Conservation (phyloP, 2,113 vertebrate genomes). For the Caranx melampygus region DNA sequence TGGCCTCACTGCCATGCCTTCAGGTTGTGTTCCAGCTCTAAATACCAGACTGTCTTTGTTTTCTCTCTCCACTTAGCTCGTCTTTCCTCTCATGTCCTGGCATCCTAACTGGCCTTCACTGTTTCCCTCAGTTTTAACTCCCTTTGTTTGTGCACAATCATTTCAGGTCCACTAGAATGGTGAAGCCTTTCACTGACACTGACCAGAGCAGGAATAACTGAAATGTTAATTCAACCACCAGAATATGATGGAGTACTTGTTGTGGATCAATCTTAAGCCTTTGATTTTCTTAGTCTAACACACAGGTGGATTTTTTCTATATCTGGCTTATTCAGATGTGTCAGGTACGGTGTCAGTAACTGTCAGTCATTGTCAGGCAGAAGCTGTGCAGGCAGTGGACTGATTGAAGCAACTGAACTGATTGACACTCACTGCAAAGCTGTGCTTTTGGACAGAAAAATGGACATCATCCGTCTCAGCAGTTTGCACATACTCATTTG, state of each 20-base stretch:
- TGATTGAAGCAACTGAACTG: background rate
- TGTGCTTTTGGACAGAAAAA: conserved; percentile 16
- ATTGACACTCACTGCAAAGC: conserved; percentile 28
- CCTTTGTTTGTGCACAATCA: background rate
- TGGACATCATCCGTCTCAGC: conserved; percentile 8
- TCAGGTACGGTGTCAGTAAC: background rate
- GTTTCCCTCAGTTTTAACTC: background rate
- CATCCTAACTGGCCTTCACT: background rate
- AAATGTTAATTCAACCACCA: conserved; percentile 6
- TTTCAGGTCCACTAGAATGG: background rate
- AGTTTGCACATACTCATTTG: conserved; percentile 31
- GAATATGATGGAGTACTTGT: background rate
- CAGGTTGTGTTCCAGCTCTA: conserved; percentile 9
- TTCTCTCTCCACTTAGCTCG: conserved; percentile 18
- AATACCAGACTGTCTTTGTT: background rate
- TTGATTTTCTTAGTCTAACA: conserved; percentile 3
- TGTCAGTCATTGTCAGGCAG: conserved; percentile 35
- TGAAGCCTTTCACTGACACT: background rate
- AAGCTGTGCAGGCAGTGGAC: background rate
- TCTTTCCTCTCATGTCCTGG: background rate
- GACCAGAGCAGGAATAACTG: conserved; percentile 16
- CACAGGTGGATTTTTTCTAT: background rate
- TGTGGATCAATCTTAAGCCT: background rate
- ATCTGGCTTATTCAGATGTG: conserved; percentile 29
- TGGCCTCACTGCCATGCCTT: conserved; percentile 3